Evolutionary conservation across 2,888 invertebrate genomes (phyloP).

Genomic region (Aporophyla nigra): DNA sequence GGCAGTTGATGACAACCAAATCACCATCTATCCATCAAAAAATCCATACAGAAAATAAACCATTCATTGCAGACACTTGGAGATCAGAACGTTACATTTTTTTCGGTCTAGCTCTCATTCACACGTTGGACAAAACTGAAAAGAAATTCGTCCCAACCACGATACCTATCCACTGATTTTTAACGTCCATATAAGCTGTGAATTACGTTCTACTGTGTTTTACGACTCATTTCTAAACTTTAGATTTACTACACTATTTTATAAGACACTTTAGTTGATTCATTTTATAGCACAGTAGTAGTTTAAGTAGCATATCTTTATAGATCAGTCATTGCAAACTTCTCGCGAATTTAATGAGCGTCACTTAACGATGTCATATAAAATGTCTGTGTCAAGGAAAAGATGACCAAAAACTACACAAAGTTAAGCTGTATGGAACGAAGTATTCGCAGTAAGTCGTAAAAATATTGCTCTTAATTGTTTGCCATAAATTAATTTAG

Average conservation of each 20-base stretch:
- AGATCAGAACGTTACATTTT: not conserved
- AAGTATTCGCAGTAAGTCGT: slow-evolving; percentile 31
- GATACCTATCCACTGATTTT: not conserved
- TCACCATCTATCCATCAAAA: too few species aligned
- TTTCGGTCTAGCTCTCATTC: not conserved
- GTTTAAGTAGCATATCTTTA: slow-evolving; percentile 52
- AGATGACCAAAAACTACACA: slow-evolving; percentile 20
- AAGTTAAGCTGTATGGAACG: slow-evolving; percentile 3
- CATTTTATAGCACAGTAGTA: slow-evolving; percentile 37
- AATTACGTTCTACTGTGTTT: not conserved
- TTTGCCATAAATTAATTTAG: slow-evolving; percentile 61
- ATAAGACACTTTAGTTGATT: slow-evolving; percentile 7
- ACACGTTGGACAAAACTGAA: not conserved
- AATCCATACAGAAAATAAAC: too few species aligned
- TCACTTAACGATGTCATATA: slow-evolving; percentile 47
- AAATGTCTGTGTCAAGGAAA: slow-evolving; percentile 32
- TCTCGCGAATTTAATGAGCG: slow-evolving; percentile 50
- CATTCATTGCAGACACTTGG: too few species aligned
- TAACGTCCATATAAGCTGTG: not conserved
- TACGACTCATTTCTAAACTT: not conserved
- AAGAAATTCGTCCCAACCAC: not conserved
- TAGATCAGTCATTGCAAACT: slow-evolving; percentile 42
- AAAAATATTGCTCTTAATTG: slow-evolving; percentile 53
- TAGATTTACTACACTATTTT: not conserved
- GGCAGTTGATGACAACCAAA: too few species aligned